A percentile compares a stretch with the other conserved stretches of the same genome.
phyloP scores from a whole-genome alignment of 2,797 vertebrate genomes.

The Miichthys miiuy region DNA sequence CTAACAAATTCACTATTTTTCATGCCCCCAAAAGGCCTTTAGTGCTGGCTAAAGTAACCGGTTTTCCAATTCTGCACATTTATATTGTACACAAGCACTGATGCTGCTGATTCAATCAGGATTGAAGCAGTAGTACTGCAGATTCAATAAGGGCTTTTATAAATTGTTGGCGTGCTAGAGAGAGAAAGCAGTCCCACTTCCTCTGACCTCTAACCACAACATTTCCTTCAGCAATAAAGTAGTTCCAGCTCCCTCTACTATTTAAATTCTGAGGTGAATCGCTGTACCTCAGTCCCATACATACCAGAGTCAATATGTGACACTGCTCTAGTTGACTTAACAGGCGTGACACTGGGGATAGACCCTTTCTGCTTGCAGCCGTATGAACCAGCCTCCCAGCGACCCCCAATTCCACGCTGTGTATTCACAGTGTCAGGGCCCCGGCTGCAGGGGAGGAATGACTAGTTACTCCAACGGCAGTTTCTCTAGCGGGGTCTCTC shows the following conservation, averaged over 20 bases:
- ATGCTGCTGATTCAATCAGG: constrained; percentile 68
- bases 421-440: constrained; percentile 70
- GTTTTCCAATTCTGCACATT: constrained; percentile 56
- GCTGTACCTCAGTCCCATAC: constrained; percentile 23
- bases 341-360: constrained; percentile 70
- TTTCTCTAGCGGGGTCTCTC: constrained; percentile 49
- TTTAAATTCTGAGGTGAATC: constrained; percentile 60
- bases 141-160: constrained; percentile 67
- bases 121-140: constrained; percentile 31
- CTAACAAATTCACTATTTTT: constrained; percentile 50
- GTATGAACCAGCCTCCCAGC: constrained; percentile 67
- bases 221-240: constrained; percentile 60
- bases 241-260: constrained; percentile 47
- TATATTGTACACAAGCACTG: constrained; percentile 49
- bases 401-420: constrained; percentile 79
- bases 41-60: constrained; percentile 28
- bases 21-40: constrained; percentile 39
- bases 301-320: constrained; percentile 52
- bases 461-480: constrained; percentile 51
- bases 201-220: constrained; percentile 60
- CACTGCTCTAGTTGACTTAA: constrained; percentile 66
- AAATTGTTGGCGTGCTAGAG: constrained; percentile 53
- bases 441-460: constrained; percentile 62
- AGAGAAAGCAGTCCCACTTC: constrained; percentile 48
- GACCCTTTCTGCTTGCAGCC: constrained; percentile 69